Conservation (phyloP, 2,888 invertebrate species). For the Capitulum mitella region DNA sequence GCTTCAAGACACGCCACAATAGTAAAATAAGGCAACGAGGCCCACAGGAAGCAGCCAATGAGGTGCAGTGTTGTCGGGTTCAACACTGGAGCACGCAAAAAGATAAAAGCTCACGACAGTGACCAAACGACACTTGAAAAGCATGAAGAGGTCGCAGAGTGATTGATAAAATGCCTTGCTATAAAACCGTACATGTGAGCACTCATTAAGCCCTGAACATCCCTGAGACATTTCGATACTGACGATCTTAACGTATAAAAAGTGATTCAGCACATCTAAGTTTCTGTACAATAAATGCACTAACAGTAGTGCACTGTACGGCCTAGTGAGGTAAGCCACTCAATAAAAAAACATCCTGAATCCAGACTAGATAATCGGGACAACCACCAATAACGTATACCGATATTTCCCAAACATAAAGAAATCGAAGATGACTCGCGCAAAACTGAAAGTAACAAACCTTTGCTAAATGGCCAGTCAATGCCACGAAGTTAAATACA, state of each 20-base stretch:
- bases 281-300: not conserved
- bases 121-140: too few species aligned
- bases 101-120: too few species aligned
- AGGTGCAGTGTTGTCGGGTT: too few species aligned
- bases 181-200: too few species aligned
- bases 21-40: too few species aligned
- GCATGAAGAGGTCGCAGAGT: too few species aligned
- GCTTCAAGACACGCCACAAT: too few species aligned
- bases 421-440: not conserved
- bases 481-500: too few species aligned
- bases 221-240: not conserved
- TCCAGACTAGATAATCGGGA: conserved; percentile 7
- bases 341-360: not conserved
- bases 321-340: not conserved
- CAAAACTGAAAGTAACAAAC: not conserved
- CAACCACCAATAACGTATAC: not conserved
- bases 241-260: not conserved
- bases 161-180: too few species aligned
- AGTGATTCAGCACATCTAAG: not conserved
- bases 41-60: too few species aligned
- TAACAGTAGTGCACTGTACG: not conserved
- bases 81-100: too few species aligned
- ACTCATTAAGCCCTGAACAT: not conserved
- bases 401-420: not conserved
- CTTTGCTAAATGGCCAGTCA: too few species aligned